Evolutionary conservation across 2,113 vertebrate genomes (phyloP).

Genomic region (Chlorodrepanis virens): DNA sequence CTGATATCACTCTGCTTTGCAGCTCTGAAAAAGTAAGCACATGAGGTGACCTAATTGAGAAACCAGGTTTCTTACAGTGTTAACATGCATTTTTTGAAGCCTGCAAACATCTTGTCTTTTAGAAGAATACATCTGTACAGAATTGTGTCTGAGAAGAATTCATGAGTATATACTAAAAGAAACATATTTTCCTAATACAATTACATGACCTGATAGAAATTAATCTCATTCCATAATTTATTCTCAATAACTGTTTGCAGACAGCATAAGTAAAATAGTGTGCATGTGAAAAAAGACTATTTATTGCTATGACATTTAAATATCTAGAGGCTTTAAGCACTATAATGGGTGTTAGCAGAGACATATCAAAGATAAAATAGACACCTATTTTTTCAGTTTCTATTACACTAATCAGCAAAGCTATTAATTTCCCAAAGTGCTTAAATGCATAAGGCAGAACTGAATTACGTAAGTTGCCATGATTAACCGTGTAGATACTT

Average conservation of each 20-base stretch:
- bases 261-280: neutral
- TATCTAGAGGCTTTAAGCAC: neutral
- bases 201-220: neutral
- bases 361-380: neutral
- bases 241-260: neutral
- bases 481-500: conserved; percentile 26
- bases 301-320: neutral
- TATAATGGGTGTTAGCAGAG: neutral
- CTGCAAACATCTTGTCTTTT: neutral
- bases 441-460: neutral
- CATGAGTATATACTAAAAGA: neutral
- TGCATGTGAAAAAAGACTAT: neutral
- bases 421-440: neutral
- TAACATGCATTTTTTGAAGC: neutral
- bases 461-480: neutral
- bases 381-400: neutral
- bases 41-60: neutral
- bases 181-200: neutral
- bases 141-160: neutral
- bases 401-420: conserved; percentile 2
- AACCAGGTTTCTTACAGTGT: neutral
- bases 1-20: neutral
- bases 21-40: neutral
- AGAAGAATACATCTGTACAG: neutral
- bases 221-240: neutral